phyloP scores from a whole-genome alignment of 2,797 vertebrate genomes.

The Acanthurus lineatus region DNA sequence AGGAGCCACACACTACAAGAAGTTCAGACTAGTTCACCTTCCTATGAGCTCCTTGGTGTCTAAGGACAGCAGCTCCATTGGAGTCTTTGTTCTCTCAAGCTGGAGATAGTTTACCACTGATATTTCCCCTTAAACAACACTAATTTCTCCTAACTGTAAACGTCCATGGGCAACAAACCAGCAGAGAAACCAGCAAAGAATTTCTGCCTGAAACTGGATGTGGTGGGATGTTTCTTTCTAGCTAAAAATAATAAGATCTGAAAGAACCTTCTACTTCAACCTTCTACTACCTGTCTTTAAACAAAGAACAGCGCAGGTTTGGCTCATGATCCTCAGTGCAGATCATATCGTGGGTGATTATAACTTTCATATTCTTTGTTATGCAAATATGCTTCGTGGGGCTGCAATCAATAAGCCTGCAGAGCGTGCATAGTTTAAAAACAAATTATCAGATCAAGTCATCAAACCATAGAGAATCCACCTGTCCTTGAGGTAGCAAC shows the following conservation, averaged over 20 bases:
- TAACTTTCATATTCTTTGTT: conserved; percentile 33
- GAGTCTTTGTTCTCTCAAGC: background rate
- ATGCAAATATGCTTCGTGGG: conserved; percentile 39
- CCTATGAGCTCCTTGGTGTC: background rate
- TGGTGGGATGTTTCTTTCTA: background rate
- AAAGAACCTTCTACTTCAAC: conserved; percentile 6
- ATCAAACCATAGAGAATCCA: conserved; percentile 61
- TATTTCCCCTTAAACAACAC: background rate
- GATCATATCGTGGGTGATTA: conserved; percentile 43
- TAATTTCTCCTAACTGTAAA: background rate
- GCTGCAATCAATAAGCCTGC: conserved; percentile 45
- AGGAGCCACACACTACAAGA: background rate
- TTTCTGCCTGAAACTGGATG: background rate
- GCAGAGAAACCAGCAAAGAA: background rate
- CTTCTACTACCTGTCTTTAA: conserved; percentile 5
- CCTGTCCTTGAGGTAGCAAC: conserved; percentile 39
- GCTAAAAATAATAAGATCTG: conserved; percentile 2
- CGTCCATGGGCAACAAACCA: background rate
- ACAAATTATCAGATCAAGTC: conserved; percentile 54
- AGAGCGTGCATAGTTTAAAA: conserved; percentile 38
- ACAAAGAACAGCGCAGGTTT: conserved; percentile 14
- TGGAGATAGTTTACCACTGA: background rate
- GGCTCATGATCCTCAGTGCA: conserved; percentile 1
- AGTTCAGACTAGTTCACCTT: background rate
- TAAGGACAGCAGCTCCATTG: background rate